Base-by-base conservation (phyloP, 2,888 invertebrate species). In the Apamea monoglypha region DNA sequence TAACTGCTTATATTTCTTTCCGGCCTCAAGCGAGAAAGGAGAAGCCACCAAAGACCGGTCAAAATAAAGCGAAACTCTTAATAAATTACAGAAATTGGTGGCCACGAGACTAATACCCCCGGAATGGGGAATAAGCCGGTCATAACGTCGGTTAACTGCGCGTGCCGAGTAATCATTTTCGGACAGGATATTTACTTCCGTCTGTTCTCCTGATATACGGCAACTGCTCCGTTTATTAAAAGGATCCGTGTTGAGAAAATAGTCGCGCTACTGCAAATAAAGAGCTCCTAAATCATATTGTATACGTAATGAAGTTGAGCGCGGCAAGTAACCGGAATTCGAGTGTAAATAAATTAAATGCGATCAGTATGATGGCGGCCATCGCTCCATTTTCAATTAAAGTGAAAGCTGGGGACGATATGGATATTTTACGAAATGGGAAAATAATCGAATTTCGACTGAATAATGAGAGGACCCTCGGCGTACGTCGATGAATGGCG, bases 401-500 rank as follows among this genome's bases (percentile, higher is more conserved):
- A 96, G 89, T 95, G 92, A 96, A 94, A 96, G 96, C 96, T 91
- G 93, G 95, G 96, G 95, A 94, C 95, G 96, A 95, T 96, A 96
- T 96, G 96, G 96, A 96, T 97, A 96, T 96, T 96, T 96, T 95
- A 93, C 92, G 92, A 96, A 96, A 97, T 96, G 96, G 97, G 96
- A 96, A 96, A 95, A 96, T 97, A 97, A 96, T 97, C 97, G 95
- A 97, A 96, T 97, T 96, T 95, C 93, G 91, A 92, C 96, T 95
- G 96, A 97, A 97, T 97, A 97, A 96, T 97, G 96, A 96, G 96
- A 94, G 95, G 94, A 93, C 96, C 95, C 96, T 95, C 94, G 90
- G 88, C 88, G 87, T 87, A 85, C 87, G 90, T 90, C 93, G 94
- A 94, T 95, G 95, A 95, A 95, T 95, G 93, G 94, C 92, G 91